phyloP scores from a whole-genome alignment of 2,797 vertebrate species.

The Coregonus sp. region DNA sequence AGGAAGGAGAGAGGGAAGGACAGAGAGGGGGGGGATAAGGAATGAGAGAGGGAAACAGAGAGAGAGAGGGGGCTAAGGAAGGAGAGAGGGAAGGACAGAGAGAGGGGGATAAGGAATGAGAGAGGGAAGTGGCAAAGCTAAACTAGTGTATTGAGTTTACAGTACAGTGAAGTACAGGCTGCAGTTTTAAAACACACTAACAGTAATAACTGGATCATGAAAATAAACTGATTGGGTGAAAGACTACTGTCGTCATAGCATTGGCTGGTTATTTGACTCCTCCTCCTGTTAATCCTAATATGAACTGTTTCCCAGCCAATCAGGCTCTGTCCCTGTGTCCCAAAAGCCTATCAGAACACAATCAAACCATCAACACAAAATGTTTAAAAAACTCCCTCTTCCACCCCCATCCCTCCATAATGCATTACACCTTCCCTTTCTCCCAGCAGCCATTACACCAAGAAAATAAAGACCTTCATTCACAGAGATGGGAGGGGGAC shows the following conservation, averaged over 20 bases:
- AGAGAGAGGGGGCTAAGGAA: too few relatives aligned
- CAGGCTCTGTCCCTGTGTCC: slow-evolving; percentile 77
- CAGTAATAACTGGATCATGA: slow-evolving; percentile 56
- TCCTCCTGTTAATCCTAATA: slow-evolving; percentile 93
- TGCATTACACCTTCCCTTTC: slow-evolving; percentile 53
- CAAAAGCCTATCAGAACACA: slow-evolving; percentile 83
- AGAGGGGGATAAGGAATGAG: too few relatives aligned
- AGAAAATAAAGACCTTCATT: neutral
- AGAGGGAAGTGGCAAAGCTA: too few relatives aligned
- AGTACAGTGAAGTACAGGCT: neutral
- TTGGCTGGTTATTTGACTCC: slow-evolving; percentile 98
- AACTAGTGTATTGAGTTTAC: neutral
- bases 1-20: too few relatives aligned
- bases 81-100: too few relatives aligned
- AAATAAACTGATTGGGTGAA: slow-evolving; percentile 83
- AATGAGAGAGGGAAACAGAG: too few relatives aligned
- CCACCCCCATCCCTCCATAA: too few relatives aligned
- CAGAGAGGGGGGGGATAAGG: too few relatives aligned
- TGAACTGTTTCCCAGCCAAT: slow-evolving; percentile 82
- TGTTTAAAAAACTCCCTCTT: slow-evolving; percentile 36
- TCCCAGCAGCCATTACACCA: slow-evolving; percentile 69
- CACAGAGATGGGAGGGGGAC: slow-evolving; percentile 19
- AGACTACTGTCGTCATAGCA: slow-evolving; percentile 99
- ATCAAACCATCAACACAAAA: slow-evolving; percentile 74
- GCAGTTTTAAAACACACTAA: slow-evolving; percentile 47